Evolutionary conservation across 1,140 invertebrate genomes (phyloP).

Genomic region (Trichoplusia ni): DNA sequence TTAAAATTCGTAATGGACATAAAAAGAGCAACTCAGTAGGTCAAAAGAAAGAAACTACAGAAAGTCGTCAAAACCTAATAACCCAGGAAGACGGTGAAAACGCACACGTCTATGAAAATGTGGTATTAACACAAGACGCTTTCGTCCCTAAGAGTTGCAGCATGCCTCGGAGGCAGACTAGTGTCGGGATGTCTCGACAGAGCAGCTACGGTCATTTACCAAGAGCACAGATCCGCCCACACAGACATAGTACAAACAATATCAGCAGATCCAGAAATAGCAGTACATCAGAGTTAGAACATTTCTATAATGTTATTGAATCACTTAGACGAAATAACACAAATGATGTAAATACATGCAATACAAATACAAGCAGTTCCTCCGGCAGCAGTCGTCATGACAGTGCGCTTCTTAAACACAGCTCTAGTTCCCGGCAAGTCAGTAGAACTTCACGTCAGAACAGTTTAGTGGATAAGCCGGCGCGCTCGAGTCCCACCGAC

Average conservation of each 20-base stretch:
- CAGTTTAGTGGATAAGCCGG: constrained; percentile 57
- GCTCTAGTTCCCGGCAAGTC: constrained; percentile 29
- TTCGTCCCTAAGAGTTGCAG: constrained; percentile 72
- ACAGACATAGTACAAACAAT: constrained; percentile 61
- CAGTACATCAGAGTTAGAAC: constrained; percentile 59
- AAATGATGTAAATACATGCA: constrained; percentile 38
- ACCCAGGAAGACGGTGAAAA: constrained; percentile 68
- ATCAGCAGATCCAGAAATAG: constrained; percentile 52
- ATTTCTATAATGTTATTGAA: constrained; percentile 68
- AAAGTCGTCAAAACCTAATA: constrained; percentile 78
- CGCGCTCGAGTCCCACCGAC: constrained; percentile 41
- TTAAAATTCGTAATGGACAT: constrained; percentile 61
- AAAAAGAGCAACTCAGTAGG: constrained; percentile 78
- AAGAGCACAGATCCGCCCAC: constrained; percentile 60
- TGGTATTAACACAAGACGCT: constrained; percentile 57
- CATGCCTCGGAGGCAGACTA: constrained; percentile 70
- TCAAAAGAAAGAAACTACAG: constrained; percentile 69
- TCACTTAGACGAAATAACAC: constrained; percentile 52
- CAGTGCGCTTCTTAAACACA: constrained; percentile 13
- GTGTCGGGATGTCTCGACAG: constrained; percentile 56
- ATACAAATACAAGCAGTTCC: constrained; percentile 61
- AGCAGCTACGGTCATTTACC: constrained; percentile 67
- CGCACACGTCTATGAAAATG: constrained; percentile 77
- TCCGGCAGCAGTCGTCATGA: constrained; percentile 56
- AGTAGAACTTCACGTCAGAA: constrained; percentile 51